These are phyloP conservation scores for Drosophila mayri DNA, from an alignment of 1,140 invertebrate species.

Conservation along the genomic window DNA sequence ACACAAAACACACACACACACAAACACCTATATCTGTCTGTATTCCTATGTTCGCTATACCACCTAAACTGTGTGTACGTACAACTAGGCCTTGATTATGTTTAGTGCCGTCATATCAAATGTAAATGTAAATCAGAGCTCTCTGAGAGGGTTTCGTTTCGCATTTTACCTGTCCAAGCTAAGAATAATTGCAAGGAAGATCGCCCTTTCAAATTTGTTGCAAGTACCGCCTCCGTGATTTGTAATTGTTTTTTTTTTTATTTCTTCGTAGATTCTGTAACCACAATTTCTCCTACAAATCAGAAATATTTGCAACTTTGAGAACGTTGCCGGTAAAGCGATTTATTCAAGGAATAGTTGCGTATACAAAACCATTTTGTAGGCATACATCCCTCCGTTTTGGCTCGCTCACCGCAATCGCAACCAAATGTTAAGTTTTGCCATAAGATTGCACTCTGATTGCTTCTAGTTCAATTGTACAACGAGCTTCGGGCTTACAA, in stretches of 20 bases:
- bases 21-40: conserved; percentile 29
- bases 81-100: conserved; percentile 37
- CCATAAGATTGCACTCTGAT: conserved; percentile 49
- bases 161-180: neutral
- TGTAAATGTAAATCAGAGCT: neutral
- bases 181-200: neutral
- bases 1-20: conserved; percentile 32
- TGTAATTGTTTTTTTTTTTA: neutral
- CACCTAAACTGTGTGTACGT: conserved; percentile 42
- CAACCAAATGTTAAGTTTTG: conserved; percentile 45
- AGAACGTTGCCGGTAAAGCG: neutral
- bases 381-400: conserved; percentile 22
- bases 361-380: conserved; percentile 8
- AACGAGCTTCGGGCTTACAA: conserved; percentile 37
- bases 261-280: neutral
- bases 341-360: conserved; percentile 28
- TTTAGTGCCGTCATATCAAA: conserved; percentile 24
- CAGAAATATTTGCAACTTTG: neutral
- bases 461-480: conserved; percentile 53
- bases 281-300: neutral
- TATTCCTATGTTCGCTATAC: conserved; percentile 56
- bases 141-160: neutral
- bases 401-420: conserved; percentile 32
- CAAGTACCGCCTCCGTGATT: neutral
- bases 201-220: neutral